Conservation (phyloP, 2,888 invertebrate species). For the Lacanobia wlatinum region DNA sequence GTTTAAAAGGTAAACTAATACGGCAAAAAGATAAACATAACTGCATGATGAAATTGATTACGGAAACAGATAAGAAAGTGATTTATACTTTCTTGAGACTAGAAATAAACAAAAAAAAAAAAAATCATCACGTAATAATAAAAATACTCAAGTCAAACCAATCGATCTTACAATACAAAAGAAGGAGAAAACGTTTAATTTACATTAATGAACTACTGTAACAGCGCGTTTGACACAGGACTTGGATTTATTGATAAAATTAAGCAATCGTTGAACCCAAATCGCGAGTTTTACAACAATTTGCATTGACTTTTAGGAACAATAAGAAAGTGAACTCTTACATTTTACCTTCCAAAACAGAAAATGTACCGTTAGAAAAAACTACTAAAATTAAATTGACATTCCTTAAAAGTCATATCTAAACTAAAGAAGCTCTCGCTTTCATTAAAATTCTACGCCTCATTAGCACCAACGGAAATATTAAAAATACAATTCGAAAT, state of each 20-base stretch:
- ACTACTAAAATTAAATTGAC: background rate
- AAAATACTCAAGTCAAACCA: constrained; percentile 1
- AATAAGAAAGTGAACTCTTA: constrained; percentile 24
- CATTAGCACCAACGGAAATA: background rate
- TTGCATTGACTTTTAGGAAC: constrained; percentile 31
- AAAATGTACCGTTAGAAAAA: background rate
- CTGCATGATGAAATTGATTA: constrained; percentile 29
- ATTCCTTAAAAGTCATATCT: background rate
- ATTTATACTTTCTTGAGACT: constrained; percentile 54
- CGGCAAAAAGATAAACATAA: constrained; percentile 46
- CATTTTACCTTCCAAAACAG: constrained; percentile 27
- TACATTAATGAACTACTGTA: constrained; percentile 18
- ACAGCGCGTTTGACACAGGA: background rate
- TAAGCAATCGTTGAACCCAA: constrained; percentile 14
- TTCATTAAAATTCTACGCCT: constrained; percentile 13
- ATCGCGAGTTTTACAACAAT: constrained; percentile 1
- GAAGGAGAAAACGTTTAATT: constrained; percentile 15
- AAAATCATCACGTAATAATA: constrained; percentile 4
- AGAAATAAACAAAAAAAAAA: constrained; percentile 24
- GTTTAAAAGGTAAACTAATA: constrained; percentile 44
- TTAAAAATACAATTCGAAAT: constrained; percentile 49
- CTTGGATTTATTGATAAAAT: constrained; percentile 27
- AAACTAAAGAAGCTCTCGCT: constrained; percentile 10
- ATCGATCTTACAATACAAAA: constrained; percentile 16
- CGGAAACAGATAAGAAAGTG: constrained; percentile 53